Conservation (phyloP, 2,797 vertebrate genomes). For the Poeciliopsis turneri region DNA sequence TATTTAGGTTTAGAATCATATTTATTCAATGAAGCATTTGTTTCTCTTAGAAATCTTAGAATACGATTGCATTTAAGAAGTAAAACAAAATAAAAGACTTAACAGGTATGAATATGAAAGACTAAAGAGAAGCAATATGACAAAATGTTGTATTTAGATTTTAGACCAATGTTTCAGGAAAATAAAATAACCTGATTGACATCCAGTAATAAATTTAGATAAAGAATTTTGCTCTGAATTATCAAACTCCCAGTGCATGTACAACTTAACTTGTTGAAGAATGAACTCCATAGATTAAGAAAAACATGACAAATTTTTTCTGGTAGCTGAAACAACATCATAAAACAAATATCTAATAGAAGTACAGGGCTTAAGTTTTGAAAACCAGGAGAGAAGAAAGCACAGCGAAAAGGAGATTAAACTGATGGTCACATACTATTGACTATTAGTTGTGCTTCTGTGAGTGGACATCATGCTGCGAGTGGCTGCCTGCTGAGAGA, state of each 20-base stretch:
- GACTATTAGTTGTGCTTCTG: conserved; percentile 49
- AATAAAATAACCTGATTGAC: not conserved
- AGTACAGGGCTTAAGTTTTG: conserved; percentile 40
- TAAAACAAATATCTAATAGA: conserved; percentile 15
- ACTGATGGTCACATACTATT: conserved; percentile 42
- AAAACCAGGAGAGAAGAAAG: conserved; percentile 18
- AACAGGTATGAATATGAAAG: not conserved
- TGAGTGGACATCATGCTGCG: conserved; percentile 49
- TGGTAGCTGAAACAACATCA: conserved; percentile 24
- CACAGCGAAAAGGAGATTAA: conserved; percentile 61
- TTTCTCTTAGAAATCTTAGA: not conserved
- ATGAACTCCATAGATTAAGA: not conserved
- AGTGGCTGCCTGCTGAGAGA: conserved; percentile 45
- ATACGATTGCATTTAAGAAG: not conserved
- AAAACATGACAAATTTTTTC: not conserved
- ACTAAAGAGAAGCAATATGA: conserved; percentile 25
- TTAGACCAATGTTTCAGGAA: not conserved
- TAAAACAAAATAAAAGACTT: not conserved
- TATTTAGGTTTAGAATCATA: not conserved
- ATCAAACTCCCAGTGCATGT: not conserved
- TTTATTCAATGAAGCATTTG: not conserved
- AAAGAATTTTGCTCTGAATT: not conserved
- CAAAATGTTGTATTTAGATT: not conserved
- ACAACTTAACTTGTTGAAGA: conserved; percentile 1
- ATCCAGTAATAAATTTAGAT: conserved; percentile 13